Conservation (phyloP, 1,140 invertebrate species). For the Lycorma delicatula region DNA sequence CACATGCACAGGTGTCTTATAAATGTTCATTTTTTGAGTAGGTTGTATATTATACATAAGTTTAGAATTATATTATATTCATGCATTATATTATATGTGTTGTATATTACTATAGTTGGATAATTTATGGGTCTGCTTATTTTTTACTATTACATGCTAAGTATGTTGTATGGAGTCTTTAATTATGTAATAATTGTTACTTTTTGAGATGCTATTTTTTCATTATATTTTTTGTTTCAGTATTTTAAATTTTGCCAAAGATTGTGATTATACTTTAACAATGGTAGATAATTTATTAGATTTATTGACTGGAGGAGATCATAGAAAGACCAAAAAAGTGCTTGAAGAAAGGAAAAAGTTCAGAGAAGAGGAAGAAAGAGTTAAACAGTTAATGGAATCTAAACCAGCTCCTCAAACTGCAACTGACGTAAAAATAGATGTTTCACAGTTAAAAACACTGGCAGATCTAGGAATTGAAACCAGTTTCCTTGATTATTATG, state of each 20-base stretch:
- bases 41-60: no score
- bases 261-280: slow-evolving; percentile 68
- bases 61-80: no score
- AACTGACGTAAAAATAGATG: slow-evolving; percentile 51
- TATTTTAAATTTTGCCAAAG: slow-evolving; percentile 73
- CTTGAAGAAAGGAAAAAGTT: slow-evolving; percentile 52
- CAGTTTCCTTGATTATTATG: slow-evolving; percentile 67
- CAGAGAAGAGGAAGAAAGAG: slow-evolving; percentile 51
- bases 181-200: no score
- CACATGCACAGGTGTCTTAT: no score
- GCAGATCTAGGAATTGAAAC: slow-evolving; percentile 76
- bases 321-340: slow-evolving; percentile 62
- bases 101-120: neutral
- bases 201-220: no score
- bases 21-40: no score
- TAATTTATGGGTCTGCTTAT: neutral
- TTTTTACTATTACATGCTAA: neutral
- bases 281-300: slow-evolving; percentile 81
- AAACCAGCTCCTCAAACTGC: slow-evolving; percentile 6
- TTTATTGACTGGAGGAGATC: slow-evolving; percentile 73
- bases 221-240: slow-evolving; percentile 38
- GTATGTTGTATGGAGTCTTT: neutral
- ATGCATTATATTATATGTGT: no score
- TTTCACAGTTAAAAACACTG: slow-evolving; percentile 62
- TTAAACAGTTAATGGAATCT: slow-evolving; percentile 43